A percentile compares a stretch with the other conserved stretches of the same genome.
phyloP scores from a whole-genome alignment of 2,113 vertebrate species.

The Pavo muticus region DNA sequence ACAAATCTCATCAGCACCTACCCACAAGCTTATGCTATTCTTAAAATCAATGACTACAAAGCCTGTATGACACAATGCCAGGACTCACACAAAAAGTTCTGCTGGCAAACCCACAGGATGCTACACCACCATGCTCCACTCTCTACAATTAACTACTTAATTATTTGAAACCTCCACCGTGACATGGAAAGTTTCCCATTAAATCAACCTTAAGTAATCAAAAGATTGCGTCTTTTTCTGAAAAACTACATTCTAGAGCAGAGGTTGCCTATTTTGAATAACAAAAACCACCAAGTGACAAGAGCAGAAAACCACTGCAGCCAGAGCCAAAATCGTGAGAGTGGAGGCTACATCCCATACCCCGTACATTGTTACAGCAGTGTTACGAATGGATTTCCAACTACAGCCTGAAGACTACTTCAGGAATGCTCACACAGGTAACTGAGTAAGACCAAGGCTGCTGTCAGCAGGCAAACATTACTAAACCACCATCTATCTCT shows the following conservation, averaged over 20 bases:
- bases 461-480: background rate
- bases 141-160: rapidly evolving
- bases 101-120: too few relatives aligned
- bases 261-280: background rate
- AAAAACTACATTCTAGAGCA: background rate
- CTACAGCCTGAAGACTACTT: background rate
- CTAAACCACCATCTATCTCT: background rate
- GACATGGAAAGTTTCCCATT: background rate
- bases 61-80: background rate
- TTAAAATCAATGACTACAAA: background rate
- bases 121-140: background rate
- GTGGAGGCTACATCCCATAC: background rate
- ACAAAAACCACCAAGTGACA: background rate
- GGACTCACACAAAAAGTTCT: too few relatives aligned
- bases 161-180: background rate
- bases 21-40: background rate
- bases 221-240: background rate
- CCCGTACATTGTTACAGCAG: rapidly evolving
- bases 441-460: background rate
- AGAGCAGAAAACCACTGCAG: background rate
- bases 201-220: background rate
- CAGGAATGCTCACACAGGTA: background rate
- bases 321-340: background rate
- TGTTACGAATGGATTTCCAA: rapidly evolving
- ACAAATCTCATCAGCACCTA: background rate